Base-by-base conservation (phyloP, 2,113 vertebrate species). In the Ceratotherium simum region DNA sequence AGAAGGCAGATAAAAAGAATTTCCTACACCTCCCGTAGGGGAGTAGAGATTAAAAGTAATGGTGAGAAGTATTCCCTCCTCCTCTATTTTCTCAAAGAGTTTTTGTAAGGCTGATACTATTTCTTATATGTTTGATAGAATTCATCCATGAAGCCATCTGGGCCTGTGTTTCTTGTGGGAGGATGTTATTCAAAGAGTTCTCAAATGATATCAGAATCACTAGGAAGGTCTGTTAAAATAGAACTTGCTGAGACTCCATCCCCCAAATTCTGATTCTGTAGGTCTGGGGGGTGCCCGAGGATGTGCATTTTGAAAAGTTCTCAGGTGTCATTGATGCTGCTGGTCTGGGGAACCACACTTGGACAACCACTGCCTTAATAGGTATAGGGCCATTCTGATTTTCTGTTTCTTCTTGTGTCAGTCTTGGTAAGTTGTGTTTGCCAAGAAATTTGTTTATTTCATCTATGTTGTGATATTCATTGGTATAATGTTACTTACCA, bases 111-210 rank as follows among this genome's bases (percentile, higher is more conserved):
- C 27, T 89, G 8, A 18, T 36, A 67, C 72, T 78, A 70, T 64
- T 90, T 95, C 27, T 95, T 84, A 75, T 3, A n/a, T 72, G 54
- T 91, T 81, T 79, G 33, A 42, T 83, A 88, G 65, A 91, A 87
- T 83, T 51, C 39, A 51, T 86, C 33, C 60, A 16, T 79, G 51
- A 82, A 76, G 58, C 14, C 17, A 20, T 48, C 12, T 76, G 72
- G 76, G n/a, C 42, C n/a, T 87, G 80, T 31, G 3, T 39, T 91
- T 93, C 73, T 85, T 76, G 20, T 62, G 36, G 54, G 46, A 82
- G 33, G 13, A 36, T 25, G 13, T 23, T 88, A 60, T 87, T 91
- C 31, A 79, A 60, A 80, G 25, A 84, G 18, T 92, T 81, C 64
- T 86, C 20, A 62, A 23, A 39, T 8, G 25, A 20, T 73, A 56